Evolutionary conservation across 2,113 vertebrate genomes (phyloP).

Genomic region (Candoia aspera): DNA sequence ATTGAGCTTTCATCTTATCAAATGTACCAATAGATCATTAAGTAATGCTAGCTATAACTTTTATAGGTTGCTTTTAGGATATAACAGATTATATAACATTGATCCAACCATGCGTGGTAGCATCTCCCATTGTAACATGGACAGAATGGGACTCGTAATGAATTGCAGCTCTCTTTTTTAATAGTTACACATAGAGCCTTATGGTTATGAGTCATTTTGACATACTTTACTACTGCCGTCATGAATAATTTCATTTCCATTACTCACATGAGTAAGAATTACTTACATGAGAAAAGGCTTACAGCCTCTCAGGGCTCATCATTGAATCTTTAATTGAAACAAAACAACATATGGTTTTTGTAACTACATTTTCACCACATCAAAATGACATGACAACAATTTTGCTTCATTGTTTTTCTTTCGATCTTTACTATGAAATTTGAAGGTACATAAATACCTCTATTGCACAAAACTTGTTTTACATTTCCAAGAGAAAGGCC

Average conservation of each 20-base stretch:
- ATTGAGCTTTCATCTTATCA: background rate
- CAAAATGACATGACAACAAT: background rate
- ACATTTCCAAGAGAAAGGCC: background rate
- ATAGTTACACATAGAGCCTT: background rate
- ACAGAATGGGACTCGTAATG: constrained; percentile 4
- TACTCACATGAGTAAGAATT: constrained; percentile 34
- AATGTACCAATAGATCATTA: background rate
- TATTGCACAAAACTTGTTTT: accelerated
- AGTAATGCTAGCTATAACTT: background rate
- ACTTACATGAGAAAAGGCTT: constrained; percentile 26
- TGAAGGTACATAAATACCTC: background rate
- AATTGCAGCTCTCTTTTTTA: constrained; percentile 14
- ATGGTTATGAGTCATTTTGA: constrained; percentile 18
- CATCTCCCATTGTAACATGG: background rate
- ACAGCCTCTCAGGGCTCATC: constrained; percentile 21
- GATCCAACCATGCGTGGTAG: background rate
- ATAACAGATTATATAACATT: background rate
- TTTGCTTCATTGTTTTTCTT: background rate
- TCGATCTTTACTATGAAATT: background rate
- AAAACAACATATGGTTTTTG: constrained; percentile 27
- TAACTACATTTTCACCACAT: constrained; percentile 18
- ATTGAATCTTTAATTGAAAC: background rate
- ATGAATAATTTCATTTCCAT: constrained; percentile 17
- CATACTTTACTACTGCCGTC: constrained; percentile 17
- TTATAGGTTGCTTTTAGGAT: background rate